phyloP scores from a whole-genome alignment of 2,113 vertebrate genomes.

The Syrrhaptes paradoxus region DNA sequence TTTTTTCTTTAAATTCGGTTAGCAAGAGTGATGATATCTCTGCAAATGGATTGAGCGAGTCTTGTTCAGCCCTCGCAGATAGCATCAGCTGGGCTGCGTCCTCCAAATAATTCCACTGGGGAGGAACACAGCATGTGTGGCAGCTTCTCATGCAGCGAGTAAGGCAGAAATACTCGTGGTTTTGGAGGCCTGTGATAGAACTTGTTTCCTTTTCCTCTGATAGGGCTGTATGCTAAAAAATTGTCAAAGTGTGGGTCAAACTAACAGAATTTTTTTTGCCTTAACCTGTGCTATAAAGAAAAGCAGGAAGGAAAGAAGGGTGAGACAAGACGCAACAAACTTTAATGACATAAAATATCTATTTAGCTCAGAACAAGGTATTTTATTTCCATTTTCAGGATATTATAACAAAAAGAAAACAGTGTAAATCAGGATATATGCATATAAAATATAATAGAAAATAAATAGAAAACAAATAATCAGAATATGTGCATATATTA shows the following conservation, averaged over 20 bases:
- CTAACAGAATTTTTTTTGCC: neutral
- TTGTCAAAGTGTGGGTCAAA: neutral
- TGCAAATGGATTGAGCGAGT: neutral
- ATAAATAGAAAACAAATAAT: neutral
- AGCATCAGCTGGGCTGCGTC: neutral
- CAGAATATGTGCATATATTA: neutral
- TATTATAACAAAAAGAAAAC: neutral
- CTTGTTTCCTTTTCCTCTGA: neutral
- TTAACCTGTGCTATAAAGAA: neutral
- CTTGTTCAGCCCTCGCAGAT: neutral
- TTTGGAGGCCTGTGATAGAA: neutral
- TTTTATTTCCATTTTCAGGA: neutral
- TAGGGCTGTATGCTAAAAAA: neutral
- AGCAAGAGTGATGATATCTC: accelerated
- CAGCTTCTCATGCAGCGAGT: accelerated
- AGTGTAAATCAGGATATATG: neutral
- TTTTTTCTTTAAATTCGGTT: neutral
- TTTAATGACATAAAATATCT: neutral
- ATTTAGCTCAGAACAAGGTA: accelerated
- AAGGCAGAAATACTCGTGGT: neutral
- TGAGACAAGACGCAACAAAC: neutral
- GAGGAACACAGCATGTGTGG: accelerated
- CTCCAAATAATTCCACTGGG: neutral
- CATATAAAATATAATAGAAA: no score
- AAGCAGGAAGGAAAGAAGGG: neutral